Evolutionary conservation across 1,140 invertebrate genomes (phyloP), one percentile per base, ranked within the genome.

Genomic region (Drosophila nasuta): DNA sequence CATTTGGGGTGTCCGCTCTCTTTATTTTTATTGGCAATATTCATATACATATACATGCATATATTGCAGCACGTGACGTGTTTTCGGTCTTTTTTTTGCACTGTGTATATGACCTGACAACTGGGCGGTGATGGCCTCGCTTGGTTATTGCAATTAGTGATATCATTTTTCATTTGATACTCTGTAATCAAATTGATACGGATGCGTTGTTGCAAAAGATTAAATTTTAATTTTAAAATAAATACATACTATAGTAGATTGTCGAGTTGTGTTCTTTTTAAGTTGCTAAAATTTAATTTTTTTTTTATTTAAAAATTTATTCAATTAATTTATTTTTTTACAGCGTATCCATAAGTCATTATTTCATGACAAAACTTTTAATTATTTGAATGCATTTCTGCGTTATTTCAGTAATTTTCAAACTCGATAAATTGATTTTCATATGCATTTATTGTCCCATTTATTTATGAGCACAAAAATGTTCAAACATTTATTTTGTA

Each of bases 101-200:
- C 38, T 58, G 63, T 64, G 52, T 83, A 64, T 65, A 82, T 77
- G 69, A 75, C 58, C 69, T 67, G 80, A 88, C 73, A 87, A 88
- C 80, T 75, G 70, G 62, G 71, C 73, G 62, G 51, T 74, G 65
- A 63, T 58, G 45, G 38, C 30, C 58, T 25, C 46, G 5, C 28
- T 73, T 60, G 56, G 38, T 60, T 33, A 46, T 49, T 41, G 38
- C 82, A 82, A 88, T 87, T 87, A 88, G 83, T 68, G 49, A 6
- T n/a, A 49, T 52, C 56, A 56, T 69, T 81, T 82, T 82, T 77
- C 68, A 65, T 41, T 66, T 56, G 57, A 43, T 60, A 43, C 49
- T 17, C 13, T 20, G 45, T 10, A 60, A 54, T 11, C 5, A 7
- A 17, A 7, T 8, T 7, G 5, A 33, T 33, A 33, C 5, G 33